Base-by-base conservation (phyloP, 2,797 vertebrate species). In the Halcyon chelicuti region DNA sequence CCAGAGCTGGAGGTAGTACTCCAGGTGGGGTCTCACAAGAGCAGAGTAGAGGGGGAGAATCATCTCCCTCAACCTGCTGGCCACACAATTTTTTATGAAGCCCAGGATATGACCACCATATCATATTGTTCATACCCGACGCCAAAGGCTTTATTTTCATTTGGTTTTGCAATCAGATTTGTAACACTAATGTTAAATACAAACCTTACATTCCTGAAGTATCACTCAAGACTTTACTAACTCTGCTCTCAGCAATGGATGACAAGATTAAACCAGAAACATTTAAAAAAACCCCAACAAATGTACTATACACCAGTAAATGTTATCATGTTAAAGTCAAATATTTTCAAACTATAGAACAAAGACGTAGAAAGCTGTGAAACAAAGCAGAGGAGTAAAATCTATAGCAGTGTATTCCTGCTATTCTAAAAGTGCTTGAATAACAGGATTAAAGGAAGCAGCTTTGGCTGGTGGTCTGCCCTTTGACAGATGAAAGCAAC, bases 71-170 rank as follows among this genome's bases (percentile, higher is more conserved):
- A 46, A 22, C 46, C 21, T 46, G 21, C 21, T 46, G 46, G 46
- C 46, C 46, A 46, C 46, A 46, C 46, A 22, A 46, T 46, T 46
- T 46, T 44, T 46, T 46, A 46, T 12, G 46, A 21, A 46, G 46
- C 46, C 39, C 31, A n/a, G 40, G 40, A 15, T 20, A 39, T 0
- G 6, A 9, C 0, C 29, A 18, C 35, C 55, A 57, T 25, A 23
- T 42, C 17, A 18, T 5, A 35, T 8, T 21, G 49, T 35, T 39
- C 63, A 51, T 35, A 21, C 7, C 29, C 20, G 21, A 42, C 28
- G 21, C 25, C 2, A 8, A 88, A 54, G 25, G 12, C 3, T 82
- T 57, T 57, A 23, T 9, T 35, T 63, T 40, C 62, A 8, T 49
- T 71, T 15, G 10, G 2, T 75, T 63, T 70, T 61, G 22, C 25